phyloP scores from a whole-genome alignment of 2,888 invertebrate species.

The Aethes cnicana region DNA sequence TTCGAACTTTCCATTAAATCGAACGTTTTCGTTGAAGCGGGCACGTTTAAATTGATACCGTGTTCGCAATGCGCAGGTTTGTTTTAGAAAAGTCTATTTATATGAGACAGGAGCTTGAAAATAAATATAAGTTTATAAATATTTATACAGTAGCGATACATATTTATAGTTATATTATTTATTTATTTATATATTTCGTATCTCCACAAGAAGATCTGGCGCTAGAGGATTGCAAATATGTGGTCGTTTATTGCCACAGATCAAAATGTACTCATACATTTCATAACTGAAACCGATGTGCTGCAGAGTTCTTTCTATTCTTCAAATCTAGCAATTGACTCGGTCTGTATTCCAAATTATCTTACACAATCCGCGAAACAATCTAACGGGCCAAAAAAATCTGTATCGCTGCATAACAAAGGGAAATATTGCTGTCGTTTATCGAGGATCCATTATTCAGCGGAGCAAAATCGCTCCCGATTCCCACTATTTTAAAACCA shows the following conservation, averaged over 20 bases:
- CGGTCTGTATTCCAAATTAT: not conserved
- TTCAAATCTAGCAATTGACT: too few relatives aligned
- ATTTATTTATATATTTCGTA: too few relatives aligned
- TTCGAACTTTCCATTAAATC: not conserved
- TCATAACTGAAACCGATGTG: too few relatives aligned
- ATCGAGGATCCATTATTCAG: conserved; percentile 61
- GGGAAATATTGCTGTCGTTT: conserved; percentile 59
- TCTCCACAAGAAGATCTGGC: too few relatives aligned
- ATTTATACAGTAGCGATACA: too few relatives aligned
- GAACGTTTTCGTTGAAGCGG: not conserved
- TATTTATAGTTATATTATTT: too few relatives aligned
- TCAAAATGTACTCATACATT: too few relatives aligned
- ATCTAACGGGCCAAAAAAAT: conserved; percentile 22
- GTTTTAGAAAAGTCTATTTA: not conserved
- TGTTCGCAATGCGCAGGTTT: not conserved
- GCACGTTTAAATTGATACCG: not conserved
- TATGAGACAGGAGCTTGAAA: not conserved
- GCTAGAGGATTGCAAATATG: too few relatives aligned
- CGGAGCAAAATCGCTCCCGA: conserved; percentile 50
- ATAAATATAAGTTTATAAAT: too few relatives aligned
- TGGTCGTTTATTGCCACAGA: too few relatives aligned
- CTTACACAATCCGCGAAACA: not conserved
- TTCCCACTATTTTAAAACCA: conserved; percentile 47
- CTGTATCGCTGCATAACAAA: conserved; percentile 30
- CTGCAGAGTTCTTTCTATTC: too few relatives aligned